Conservation (phyloP, 1,140 invertebrate genomes). For the Drosophila pseudoobscura region DNA sequence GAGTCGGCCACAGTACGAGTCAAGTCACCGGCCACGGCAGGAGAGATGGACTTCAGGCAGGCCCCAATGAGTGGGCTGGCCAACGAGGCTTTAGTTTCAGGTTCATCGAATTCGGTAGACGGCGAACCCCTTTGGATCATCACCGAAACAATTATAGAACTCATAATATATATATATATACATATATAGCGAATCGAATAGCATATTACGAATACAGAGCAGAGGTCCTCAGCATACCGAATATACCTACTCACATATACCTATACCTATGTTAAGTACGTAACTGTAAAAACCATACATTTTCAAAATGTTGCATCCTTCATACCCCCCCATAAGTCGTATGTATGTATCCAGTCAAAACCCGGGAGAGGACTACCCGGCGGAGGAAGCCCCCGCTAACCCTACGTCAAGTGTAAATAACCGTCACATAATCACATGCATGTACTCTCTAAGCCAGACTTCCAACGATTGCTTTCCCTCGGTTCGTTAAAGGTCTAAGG, state of each 20-base stretch:
- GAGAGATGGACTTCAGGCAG: constrained; percentile 42
- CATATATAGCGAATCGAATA: constrained; percentile 51
- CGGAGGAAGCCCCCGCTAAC: constrained; percentile 27
- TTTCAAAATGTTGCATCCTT: constrained; percentile 25
- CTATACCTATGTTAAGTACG: constrained; percentile 48
- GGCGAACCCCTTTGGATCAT: constrained; percentile 14
- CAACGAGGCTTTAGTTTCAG: too few species aligned
- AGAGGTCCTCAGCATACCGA: constrained; percentile 40
- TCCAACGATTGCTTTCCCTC: constrained; percentile 38
- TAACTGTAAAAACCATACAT: constrained; percentile 57
- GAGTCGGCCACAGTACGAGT: constrained; percentile 9
- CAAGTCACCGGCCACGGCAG: constrained; percentile 7
- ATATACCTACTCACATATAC: constrained; percentile 47
- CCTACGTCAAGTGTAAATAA: constrained; percentile 75
- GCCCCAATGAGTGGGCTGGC: background rate
- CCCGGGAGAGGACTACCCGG: background rate
- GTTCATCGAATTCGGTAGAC: too few species aligned
- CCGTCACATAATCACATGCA: constrained; percentile 31
- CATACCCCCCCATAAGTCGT: too few species aligned
- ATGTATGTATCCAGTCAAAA: too few species aligned
- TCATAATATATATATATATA: constrained; percentile 14
- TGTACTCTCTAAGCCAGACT: constrained; percentile 38
- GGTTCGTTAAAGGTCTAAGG: constrained; percentile 2
- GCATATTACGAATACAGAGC: constrained; percentile 33
- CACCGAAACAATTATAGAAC: constrained; percentile 41